A percentile compares a stretch with the other conserved stretches of the same genome.
phyloP scores from a whole-genome alignment of 2,113 vertebrate species.

The Osmerus mordax region DNA sequence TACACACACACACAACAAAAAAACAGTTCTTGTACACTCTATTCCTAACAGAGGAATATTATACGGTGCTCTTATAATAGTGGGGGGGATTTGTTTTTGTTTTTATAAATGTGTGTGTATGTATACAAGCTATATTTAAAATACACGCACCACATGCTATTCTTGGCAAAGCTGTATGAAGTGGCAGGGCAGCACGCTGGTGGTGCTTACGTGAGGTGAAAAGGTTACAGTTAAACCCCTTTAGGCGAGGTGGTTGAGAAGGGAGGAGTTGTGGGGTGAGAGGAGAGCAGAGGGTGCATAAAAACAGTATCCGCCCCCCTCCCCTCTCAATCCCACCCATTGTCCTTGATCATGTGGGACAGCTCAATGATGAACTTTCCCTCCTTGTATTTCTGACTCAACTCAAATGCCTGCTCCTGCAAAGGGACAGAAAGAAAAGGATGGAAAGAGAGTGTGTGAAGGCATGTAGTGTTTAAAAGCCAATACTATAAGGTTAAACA shows the following conservation, averaged over 20 bases:
- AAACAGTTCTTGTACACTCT: conserved; percentile 47
- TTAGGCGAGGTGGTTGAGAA: conserved; percentile 41
- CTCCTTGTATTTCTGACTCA: conserved; percentile 99
- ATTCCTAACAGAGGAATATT: conserved; percentile 47
- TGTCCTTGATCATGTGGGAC: conserved; percentile 99
- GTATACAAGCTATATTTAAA: conserved; percentile 10
- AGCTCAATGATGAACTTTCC: conserved; percentile 99
- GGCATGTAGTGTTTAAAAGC: not conserved
- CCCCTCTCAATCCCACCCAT: conserved; percentile 90
- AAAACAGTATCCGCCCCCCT: not conserved
- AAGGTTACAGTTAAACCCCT: conserved; percentile 64
- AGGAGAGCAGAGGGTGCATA: not conserved
- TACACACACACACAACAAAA: not conserved
- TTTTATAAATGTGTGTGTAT: not conserved
- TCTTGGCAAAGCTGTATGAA: conserved; percentile 63
- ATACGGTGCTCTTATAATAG: conserved; percentile 51
- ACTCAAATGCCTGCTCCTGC: conserved; percentile 96
- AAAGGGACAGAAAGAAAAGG: conserved; percentile 20
- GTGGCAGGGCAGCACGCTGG: conserved; percentile 59
- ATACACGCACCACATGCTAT: conserved; percentile 68
- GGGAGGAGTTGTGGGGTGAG: conserved; percentile 40
- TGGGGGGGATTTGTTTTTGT: conserved; percentile 29
- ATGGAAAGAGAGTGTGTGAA: not conserved
- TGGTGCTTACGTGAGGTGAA: conserved; percentile 53
- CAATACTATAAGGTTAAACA: not conserved